Conservation (phyloP, 2,888 invertebrate species). For the Andrena marginata region DNA sequence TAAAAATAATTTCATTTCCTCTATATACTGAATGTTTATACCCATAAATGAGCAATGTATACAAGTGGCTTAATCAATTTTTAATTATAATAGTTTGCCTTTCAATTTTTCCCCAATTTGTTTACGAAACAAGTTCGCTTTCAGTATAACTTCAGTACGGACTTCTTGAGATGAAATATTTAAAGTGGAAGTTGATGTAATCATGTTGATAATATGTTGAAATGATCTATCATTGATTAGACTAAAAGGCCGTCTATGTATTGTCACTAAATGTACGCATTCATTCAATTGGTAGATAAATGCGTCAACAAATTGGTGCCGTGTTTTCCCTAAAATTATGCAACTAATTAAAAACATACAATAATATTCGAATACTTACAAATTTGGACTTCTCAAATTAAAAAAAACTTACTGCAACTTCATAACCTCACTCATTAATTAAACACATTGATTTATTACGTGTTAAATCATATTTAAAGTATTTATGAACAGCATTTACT, state of each 20-base stretch:
- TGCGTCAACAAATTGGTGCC: conserved; percentile 7
- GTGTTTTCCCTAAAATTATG: neutral
- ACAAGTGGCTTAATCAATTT: neutral
- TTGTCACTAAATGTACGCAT: neutral
- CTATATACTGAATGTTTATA: neutral
- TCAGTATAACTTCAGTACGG: neutral
- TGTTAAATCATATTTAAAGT: too few relatives aligned
- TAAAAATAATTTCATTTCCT: neutral
- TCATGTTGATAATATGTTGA: neutral
- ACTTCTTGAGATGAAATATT: conserved; percentile 4
- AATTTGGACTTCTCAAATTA: too few relatives aligned
- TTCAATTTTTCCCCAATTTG: neutral
- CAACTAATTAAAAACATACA: too few relatives aligned
- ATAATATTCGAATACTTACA: neutral
- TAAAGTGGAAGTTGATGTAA: neutral
- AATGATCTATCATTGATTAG: neutral
- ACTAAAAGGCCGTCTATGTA: neutral
- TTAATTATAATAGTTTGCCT: neutral
- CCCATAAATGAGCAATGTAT: conserved; percentile 4
- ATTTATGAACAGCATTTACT: too few relatives aligned
- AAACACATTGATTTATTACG: too few relatives aligned
- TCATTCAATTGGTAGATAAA: neutral
- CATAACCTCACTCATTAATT: too few relatives aligned
- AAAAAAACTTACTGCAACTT: too few relatives aligned
- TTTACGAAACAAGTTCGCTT: neutral